Percentiles rank a stretch among this genome's conserved stretches.
These are phyloP conservation scores for Pseudomyrmex cubaensis DNA, from an alignment of 1,140 invertebrate species.

Conservation along the genomic window DNA sequence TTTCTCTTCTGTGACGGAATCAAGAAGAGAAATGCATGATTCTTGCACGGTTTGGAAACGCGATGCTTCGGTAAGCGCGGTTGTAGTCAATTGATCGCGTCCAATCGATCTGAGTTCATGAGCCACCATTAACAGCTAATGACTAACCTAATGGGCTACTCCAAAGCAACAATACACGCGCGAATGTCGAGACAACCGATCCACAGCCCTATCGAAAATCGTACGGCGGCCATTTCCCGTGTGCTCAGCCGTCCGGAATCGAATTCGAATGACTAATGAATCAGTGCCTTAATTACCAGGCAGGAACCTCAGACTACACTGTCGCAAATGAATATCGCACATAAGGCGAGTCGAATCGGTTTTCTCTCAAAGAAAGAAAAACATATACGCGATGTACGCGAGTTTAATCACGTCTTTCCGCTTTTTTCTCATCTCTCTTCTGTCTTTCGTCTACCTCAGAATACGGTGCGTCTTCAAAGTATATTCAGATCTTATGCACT, in stretches of 20 bases:
- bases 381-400: neutral
- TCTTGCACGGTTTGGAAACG: neutral
- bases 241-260: neutral
- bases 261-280: conserved; percentile 25
- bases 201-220: conserved; percentile 3
- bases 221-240: neutral
- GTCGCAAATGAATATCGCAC: neutral
- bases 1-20: no score
- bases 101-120: conserved; percentile 10
- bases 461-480: neutral
- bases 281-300: conserved; percentile 25
- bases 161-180: conserved; percentile 18
- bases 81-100: neutral
- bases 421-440: neutral
- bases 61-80: neutral
- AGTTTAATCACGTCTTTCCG: conserved; percentile 4
- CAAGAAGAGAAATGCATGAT: neutral
- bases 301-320: neutral
- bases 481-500: neutral
- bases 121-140: conserved; percentile 3
- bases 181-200: neutral
- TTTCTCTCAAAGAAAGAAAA: neutral
- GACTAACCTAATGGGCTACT: conserved; percentile 21
- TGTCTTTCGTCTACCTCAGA: neutral
- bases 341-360: conserved; percentile 1